A percentile compares a stretch with the other conserved stretches of the same genome.
Evolutionary conservation across 2,888 invertebrate genomes (phyloP).

Genomic region (Teleogryllus oceanicus): DNA sequence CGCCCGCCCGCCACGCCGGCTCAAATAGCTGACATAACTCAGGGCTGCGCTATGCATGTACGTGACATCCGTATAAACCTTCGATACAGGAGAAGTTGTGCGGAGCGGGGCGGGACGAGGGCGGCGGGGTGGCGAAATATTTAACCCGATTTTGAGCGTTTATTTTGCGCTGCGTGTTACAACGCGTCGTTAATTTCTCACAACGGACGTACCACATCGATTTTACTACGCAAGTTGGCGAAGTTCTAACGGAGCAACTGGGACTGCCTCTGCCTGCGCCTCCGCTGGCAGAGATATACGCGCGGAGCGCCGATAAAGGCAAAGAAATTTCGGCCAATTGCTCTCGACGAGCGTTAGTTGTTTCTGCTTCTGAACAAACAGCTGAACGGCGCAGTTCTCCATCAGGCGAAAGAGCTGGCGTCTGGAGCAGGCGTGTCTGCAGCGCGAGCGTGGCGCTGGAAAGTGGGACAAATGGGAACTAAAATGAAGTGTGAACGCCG

Average conservation of each 20-base stretch:
- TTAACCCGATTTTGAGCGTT: constrained; percentile 10
- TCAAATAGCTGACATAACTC: neutral
- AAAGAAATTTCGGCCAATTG: constrained; percentile 9
- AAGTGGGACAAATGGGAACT: too few species aligned
- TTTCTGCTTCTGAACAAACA: constrained; percentile 9
- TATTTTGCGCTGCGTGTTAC: neutral
- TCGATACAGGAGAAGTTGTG: neutral
- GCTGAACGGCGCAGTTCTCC: neutral
- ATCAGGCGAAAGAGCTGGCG: neutral
- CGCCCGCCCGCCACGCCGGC: neutral
- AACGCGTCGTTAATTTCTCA: constrained; percentile 4
- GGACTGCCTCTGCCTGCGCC: neutral
- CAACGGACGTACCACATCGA: neutral
- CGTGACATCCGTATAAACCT: constrained; percentile 18
- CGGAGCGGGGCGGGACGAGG: neutral
- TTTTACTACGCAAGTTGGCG: constrained; percentile 18
- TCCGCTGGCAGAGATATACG: constrained; percentile 6
- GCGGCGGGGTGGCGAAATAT: neutral
- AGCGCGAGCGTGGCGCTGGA: too few species aligned
- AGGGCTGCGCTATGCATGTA: neutral
- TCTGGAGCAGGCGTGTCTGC: too few species aligned
- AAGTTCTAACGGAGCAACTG: constrained; percentile 7
- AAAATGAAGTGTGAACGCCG: too few species aligned
- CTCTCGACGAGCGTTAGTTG: neutral
- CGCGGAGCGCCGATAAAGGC: neutral